These are phyloP conservation scores for Apeira syringaria DNA, from an alignment of 2,888 invertebrate genomes.

Conservation along the genomic window DNA sequence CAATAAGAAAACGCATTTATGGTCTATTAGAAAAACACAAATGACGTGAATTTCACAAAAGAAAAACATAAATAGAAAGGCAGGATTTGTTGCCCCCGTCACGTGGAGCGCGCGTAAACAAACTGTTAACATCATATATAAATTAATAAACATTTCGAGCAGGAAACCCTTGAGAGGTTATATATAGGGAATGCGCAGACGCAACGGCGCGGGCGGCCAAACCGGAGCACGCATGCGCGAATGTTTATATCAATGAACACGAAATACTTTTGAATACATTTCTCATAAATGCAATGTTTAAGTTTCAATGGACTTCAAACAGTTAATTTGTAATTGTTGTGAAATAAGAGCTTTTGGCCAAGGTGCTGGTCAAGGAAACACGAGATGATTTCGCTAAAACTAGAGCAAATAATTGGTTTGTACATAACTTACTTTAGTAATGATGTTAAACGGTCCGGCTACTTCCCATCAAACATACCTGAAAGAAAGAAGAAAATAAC, in stretches of 20 bases:
- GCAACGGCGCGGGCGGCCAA: constrained; percentile 47
- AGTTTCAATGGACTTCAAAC: constrained; percentile 34
- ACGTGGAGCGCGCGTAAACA: constrained; percentile 72
- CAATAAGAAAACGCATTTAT: constrained; percentile 19
- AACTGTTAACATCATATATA: constrained; percentile 65
- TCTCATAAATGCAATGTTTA: constrained; percentile 39
- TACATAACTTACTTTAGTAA: constrained; percentile 11
- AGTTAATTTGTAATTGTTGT: constrained; percentile 38
- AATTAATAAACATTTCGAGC: constrained; percentile 72
- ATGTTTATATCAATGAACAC: constrained; percentile 67
- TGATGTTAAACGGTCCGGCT: constrained; percentile 1
- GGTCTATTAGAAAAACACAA: constrained; percentile 36
- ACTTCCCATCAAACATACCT: constrained; percentile 14
- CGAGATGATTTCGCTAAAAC: constrained; percentile 18
- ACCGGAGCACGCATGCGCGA: constrained; percentile 48
- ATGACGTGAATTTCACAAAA: constrained; percentile 44
- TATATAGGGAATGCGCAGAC: constrained; percentile 73
- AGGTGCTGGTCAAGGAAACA: constrained; percentile 34
- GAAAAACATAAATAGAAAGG: constrained; percentile 40
- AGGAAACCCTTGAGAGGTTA: constrained; percentile 77
- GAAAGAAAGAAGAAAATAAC: constrained; percentile 8
- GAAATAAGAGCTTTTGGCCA: constrained; percentile 40
- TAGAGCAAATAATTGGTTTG: constrained; percentile 13
- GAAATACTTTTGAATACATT: constrained; percentile 50
- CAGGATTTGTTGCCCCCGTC: constrained; percentile 64